Conservation (phyloP, 2,888 invertebrate genomes). For the Clunio marinus region DNA sequence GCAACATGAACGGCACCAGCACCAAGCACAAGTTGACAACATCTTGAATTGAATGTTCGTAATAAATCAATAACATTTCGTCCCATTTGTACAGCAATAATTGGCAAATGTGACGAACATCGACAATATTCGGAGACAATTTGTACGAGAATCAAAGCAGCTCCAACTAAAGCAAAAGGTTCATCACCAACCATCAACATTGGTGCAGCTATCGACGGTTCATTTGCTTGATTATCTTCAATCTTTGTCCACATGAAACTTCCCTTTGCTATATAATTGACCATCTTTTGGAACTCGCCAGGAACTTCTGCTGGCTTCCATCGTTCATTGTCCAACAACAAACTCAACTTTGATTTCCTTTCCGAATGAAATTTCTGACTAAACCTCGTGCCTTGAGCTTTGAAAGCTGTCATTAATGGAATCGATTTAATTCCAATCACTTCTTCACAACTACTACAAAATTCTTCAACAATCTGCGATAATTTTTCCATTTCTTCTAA, state of each 20-base stretch:
- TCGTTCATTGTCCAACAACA: slow-evolving; percentile 82
- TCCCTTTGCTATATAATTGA: slow-evolving; percentile 61
- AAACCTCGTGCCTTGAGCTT: slow-evolving; percentile 84
- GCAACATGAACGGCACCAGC: slow-evolving; percentile 94
- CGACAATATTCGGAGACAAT: slow-evolving; percentile 91
- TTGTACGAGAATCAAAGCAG: slow-evolving; percentile 81
- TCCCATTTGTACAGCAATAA: slow-evolving; percentile 74
- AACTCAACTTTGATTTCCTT: slow-evolving; percentile 75
- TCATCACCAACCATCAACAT: slow-evolving; percentile 64
- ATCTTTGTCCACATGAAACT: slow-evolving; percentile 47
- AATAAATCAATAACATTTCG: slow-evolving; percentile 83
- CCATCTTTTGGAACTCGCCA: slow-evolving; percentile 78
- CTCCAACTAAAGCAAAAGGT: slow-evolving; percentile 71
- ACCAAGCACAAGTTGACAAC: slow-evolving; percentile 91
- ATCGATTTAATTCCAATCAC: slow-evolving; percentile 72
- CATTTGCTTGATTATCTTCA: slow-evolving; percentile 45
- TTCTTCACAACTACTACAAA: slow-evolving; percentile 69
- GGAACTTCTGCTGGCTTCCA: slow-evolving; percentile 95
- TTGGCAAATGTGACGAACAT: slow-evolving; percentile 70
- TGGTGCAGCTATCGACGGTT: slow-evolving; percentile 51
- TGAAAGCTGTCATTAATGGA: slow-evolving; percentile 74
- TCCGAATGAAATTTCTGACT: slow-evolving; percentile 88
- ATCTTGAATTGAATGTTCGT: slow-evolving; percentile 79
- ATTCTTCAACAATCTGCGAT: slow-evolving; percentile 71
- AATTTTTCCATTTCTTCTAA: slow-evolving; percentile 71